phyloP scores from a whole-genome alignment of 2,113 vertebrate species.

The Nycticryphes semicollaris region DNA sequence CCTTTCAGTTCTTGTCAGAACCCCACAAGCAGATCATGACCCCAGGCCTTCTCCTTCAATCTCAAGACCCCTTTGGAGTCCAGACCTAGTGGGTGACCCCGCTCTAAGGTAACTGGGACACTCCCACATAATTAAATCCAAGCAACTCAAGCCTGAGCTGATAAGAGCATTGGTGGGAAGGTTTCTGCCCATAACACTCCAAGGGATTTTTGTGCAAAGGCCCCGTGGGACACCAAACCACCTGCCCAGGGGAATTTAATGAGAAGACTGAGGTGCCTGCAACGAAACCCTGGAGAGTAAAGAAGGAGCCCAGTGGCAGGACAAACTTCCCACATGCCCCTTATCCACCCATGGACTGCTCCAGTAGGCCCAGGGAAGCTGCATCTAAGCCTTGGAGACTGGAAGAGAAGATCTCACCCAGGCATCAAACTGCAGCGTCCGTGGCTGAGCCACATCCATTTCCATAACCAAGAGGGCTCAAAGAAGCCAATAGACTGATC shows the following conservation, averaged over 20 bases:
- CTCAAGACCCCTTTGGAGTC: background rate
- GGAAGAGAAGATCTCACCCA: rapidly evolving
- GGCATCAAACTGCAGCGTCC: background rate
- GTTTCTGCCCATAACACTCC: background rate
- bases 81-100: background rate
- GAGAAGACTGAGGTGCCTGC: background rate
- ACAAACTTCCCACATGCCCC: background rate
- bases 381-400: background rate
- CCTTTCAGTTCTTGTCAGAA: background rate
- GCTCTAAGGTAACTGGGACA: background rate
- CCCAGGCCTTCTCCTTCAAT: background rate
- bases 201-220: background rate
- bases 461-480: background rate
- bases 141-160: background rate
- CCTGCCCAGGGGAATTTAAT: background rate
- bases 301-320: background rate
- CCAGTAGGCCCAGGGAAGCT: background rate
- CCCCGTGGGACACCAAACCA: background rate
- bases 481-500: background rate
- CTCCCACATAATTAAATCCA: background rate
- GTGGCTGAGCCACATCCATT: background rate
- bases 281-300: background rate
- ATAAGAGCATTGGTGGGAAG: background rate
- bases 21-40: background rate
- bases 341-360: background rate